Evolutionary conservation across 92 coral and sea anemone genomes (phyloP).

Genomic region (Desmophyllum pertusum): DNA sequence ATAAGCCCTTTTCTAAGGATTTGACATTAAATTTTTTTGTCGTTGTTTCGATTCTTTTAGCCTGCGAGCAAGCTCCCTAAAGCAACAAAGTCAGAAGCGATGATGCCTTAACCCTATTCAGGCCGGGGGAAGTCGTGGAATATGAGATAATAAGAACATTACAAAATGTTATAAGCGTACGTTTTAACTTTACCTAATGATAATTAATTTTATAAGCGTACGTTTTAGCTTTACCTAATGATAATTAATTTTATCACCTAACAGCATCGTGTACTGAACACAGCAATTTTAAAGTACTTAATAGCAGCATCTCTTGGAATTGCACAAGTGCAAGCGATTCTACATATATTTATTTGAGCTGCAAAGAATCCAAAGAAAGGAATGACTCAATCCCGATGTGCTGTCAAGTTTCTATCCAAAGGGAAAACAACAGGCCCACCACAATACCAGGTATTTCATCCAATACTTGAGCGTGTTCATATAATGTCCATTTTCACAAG

Average conservation of each 20-base stretch:
- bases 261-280: neutral
- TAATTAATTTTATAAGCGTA: neutral
- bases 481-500: neutral
- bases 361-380: conserved; percentile 10
- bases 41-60: too few species aligned
- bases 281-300: neutral
- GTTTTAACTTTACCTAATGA: neutral
- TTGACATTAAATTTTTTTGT: too few species aligned
- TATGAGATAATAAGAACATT: too few species aligned
- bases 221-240: neutral
- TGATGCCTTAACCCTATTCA: too few species aligned
- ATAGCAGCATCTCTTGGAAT: conserved; percentile 6
- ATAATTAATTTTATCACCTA: neutral
- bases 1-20: too few species aligned
- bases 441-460: conserved; percentile 6
- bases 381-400: neutral
- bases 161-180: neutral
- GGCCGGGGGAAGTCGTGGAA: too few species aligned
- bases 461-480: neutral
- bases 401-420: conserved; percentile 10
- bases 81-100: too few species aligned
- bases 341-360: neutral
- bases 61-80: too few species aligned
- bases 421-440: neutral
- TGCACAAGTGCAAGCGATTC: neutral